A percentile compares a stretch with the other conserved stretches of the same genome.
phyloP scores from a whole-genome alignment of 2,888 invertebrate genomes.

The Caenorhabditis angaria region DNA sequence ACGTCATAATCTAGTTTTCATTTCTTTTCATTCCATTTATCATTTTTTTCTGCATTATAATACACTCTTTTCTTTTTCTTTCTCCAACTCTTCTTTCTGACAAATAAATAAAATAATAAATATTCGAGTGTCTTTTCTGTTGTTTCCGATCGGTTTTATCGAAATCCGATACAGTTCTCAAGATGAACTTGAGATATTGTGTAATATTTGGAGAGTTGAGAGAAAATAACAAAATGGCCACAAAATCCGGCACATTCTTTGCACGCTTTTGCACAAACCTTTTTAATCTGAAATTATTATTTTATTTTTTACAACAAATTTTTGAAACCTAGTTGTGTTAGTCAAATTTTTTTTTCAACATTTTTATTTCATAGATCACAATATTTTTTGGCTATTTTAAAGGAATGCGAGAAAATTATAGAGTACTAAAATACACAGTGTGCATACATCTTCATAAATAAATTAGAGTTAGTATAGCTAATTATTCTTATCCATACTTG shows the following conservation, averaged over 20 bases:
- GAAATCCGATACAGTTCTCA: slow-evolving; percentile 4
- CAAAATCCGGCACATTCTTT: not conserved
- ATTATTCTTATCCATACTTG: not conserved
- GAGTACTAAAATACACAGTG: no score
- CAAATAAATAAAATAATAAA: slow-evolving; percentile 4
- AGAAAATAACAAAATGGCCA: not conserved
- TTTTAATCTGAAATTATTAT: not conserved
- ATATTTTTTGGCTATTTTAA: no score
- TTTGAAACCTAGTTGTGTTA: no score
- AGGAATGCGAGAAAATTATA: no score
- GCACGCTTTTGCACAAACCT: not conserved
- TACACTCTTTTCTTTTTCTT: not conserved
- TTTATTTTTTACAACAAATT: not conserved
- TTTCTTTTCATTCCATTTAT: not conserved
- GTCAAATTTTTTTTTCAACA: no score
- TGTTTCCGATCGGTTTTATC: slow-evolving; percentile 4
- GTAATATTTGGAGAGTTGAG: not conserved
- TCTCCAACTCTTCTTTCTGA: not conserved
- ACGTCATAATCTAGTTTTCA: not conserved
- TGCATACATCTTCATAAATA: no score
- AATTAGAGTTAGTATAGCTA: no score
- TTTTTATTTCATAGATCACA: no score
- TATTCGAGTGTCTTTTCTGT: slow-evolving; percentile 2
- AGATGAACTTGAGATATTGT: not conserved
- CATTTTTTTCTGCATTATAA: not conserved